Evolutionary conservation across 64 coral and sea anemone species (phyloP), one percentile per base, ranked within the genome.

Genomic region (Cladopsammia gracilis): DNA sequence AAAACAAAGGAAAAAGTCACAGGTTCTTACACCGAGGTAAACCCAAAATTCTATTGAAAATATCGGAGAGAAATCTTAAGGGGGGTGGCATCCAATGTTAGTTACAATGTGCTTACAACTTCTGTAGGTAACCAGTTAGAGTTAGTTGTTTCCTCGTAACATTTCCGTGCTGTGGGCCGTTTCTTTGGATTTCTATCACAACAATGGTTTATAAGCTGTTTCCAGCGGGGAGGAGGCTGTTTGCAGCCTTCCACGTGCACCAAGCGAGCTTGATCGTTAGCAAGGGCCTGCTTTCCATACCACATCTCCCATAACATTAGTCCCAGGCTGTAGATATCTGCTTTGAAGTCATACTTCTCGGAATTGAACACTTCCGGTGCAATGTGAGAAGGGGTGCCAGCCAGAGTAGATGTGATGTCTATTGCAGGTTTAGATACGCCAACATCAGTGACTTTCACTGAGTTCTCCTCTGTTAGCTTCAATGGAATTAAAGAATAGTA

Each of bases 211-310:
- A 89, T 89, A 54, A 78, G 42, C 19, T 0, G 3, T 4, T 50
- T 10, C 87, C 73, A 89, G 6, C 1, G 8, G 72, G n/a, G n/a
- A n/a, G n/a, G n/a, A n/a, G n/a, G n/a, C n/a, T n/a, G n/a, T n/a
- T n/a, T n/a, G n/a, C n/a, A 3, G 50, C 49, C 5, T 72, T 73
- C 87, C 22, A 50, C n/a, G 16, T 77, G 34, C 58, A 89, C 60
- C 11, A 7, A 1, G 19, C 1, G 6, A 44, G 45, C 69, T 9
- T 5, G 3, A 5, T 43, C 12, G 7, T 10, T 20, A n/a, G 12
- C n/a, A 59, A 78, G 78, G 10, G 45, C 87, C 25, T 78, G 87
- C 19, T 52, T n/a, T n/a, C n/a, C n/a, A n/a, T n/a, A n/a, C n/a
- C n/a, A n/a, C n/a, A n/a, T n/a, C n/a, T n/a, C n/a, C n/a, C n/a